These are phyloP conservation scores for Cephus rjabovi DNA, from an alignment of 2,888 invertebrate genomes.

Conservation along the genomic window DNA sequence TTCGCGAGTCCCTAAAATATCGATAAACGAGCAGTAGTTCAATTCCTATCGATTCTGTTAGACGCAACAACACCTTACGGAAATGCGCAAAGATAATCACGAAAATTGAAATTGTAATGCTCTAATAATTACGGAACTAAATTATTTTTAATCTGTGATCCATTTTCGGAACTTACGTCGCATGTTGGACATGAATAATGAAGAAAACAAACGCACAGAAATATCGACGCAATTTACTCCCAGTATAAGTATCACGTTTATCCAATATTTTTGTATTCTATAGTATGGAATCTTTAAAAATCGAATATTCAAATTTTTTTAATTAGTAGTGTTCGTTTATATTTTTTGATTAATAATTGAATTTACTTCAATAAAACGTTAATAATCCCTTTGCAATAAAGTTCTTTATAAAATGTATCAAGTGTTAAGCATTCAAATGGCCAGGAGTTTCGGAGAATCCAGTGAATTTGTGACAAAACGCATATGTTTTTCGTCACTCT, in stretches of 20 bases:
- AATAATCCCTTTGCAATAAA: not conserved
- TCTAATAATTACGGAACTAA: not conserved
- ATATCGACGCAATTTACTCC: not conserved
- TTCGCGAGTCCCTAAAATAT: not conserved
- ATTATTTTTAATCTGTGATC: not conserved
- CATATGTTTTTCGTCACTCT: conserved; percentile 66
- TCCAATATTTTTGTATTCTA: not conserved
- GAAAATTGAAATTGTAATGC: not conserved
- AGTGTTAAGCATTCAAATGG: conserved; percentile 67
- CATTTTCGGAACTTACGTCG: not conserved
- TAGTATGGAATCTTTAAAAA: not conserved
- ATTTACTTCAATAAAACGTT: not conserved
- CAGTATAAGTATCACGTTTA: not conserved
- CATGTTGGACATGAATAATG: not conserved
- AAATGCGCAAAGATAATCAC: not conserved
- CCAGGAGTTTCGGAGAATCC: conserved; percentile 58
- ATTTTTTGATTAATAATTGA: too few species aligned
- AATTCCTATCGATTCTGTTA: not conserved
- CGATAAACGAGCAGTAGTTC: not conserved
- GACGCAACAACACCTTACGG: not conserved
- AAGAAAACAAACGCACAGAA: not conserved
- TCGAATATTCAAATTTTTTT: too few species aligned
- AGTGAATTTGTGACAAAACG: conserved; percentile 67
- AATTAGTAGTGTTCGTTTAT: too few species aligned
- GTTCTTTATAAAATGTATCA: conserved; percentile 61